Conservation (phyloP, 2,113 vertebrate species). For the Alaudala cheleensis region DNA sequence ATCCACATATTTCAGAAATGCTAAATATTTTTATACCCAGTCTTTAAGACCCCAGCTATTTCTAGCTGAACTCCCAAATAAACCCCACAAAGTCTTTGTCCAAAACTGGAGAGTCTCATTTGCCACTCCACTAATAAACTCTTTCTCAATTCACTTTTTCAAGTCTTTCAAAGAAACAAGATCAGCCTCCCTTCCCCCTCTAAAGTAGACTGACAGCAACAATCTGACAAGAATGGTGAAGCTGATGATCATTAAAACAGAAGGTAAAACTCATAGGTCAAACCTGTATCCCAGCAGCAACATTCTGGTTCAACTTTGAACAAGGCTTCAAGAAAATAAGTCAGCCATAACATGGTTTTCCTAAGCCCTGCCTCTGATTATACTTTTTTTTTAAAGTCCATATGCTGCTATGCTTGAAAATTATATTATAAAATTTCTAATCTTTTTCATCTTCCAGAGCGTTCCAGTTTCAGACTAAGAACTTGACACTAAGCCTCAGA, state of each 20-base stretch:
- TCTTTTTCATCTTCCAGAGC: neutral
- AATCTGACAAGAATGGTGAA: neutral
- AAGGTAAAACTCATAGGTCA: neutral
- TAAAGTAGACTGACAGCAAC: neutral
- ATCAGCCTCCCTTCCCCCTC: neutral
- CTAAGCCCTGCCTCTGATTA: neutral
- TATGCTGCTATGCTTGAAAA: neutral
- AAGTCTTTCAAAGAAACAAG: neutral
- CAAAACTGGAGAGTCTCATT: neutral
- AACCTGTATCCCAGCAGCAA: neutral
- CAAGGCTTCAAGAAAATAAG: neutral
- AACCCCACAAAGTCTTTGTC: neutral
- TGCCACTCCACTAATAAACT: neutral
- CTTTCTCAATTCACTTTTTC: neutral
- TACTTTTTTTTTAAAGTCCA: neutral
- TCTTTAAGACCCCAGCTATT: neutral
- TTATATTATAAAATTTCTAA: neutral
- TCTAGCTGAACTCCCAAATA: neutral
- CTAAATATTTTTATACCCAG: neutral
- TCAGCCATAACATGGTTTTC: neutral
- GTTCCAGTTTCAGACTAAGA: neutral
- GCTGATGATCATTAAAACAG: neutral
- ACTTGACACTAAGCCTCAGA: neutral
- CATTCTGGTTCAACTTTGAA: neutral
- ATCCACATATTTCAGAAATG: neutral